phyloP scores from a whole-genome alignment of 2,113 vertebrate genomes.

The Pantherophis guttatus region DNA sequence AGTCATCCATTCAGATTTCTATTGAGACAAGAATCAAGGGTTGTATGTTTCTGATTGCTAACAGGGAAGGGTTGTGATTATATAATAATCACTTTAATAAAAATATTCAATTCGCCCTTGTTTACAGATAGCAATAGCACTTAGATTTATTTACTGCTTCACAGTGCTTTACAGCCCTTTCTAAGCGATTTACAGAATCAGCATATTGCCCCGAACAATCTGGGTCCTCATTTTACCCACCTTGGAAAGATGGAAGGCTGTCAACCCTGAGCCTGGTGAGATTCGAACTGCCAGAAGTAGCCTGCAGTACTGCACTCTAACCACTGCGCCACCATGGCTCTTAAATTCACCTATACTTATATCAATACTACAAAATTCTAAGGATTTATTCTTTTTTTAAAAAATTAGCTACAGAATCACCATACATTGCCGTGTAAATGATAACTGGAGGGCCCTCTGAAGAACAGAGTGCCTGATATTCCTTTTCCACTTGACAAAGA shows the following conservation, averaged over 20 bases:
- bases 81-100: background rate
- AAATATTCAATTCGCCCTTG: background rate
- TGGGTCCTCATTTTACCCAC: too few species aligned
- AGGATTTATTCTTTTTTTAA: background rate
- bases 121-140: too few species aligned
- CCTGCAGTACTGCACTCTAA: too few species aligned
- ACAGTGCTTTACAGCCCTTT: too few species aligned
- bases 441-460: background rate
- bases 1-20: slow-evolving; percentile 99
- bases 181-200: too few species aligned
- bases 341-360: background rate
- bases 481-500: background rate
- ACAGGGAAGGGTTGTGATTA: background rate
- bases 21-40: slow-evolving; percentile 20
- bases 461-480: background rate
- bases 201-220: too few species aligned
- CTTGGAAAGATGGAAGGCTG: too few species aligned
- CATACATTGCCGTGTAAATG: background rate
- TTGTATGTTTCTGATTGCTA: background rate
- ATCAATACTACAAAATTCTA: background rate
- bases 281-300: too few species aligned
- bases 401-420: background rate
- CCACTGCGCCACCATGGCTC: too few species aligned
- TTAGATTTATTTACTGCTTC: too few species aligned
- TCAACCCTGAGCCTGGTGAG: too few species aligned